These are phyloP conservation scores for Mechanitis messenoides DNA, from an alignment of 2,888 invertebrate genomes.

Conservation along the genomic window DNA sequence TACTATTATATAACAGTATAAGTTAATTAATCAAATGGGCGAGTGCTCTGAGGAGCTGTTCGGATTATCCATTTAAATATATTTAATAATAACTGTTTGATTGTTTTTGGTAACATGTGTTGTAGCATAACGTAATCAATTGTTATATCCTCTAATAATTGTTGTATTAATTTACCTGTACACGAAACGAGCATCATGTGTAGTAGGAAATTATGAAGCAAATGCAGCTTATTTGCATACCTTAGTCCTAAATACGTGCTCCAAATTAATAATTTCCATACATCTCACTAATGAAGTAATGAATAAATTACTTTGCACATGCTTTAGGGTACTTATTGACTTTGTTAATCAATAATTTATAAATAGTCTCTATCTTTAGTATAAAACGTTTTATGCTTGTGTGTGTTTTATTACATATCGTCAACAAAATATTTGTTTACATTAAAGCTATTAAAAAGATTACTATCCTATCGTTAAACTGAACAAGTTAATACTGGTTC, in stretches of 20 bases:
- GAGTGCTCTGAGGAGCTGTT: too few species aligned
- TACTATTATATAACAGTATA: too few species aligned
- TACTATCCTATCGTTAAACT: conserved; percentile 19
- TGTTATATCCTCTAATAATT: conserved; percentile 6
- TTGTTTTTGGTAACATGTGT: too few species aligned
- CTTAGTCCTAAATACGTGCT: conserved; percentile 24
- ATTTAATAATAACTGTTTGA: too few species aligned
- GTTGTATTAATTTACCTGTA: conserved; percentile 13
- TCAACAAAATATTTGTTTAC: conserved; percentile 19
- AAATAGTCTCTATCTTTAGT: too few species aligned
- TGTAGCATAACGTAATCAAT: not conserved
- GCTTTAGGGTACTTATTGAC: too few species aligned
- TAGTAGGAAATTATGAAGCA: conserved; percentile 20
- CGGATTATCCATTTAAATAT: too few species aligned
- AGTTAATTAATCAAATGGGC: too few species aligned
- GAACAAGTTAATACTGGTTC: conserved; percentile 14
- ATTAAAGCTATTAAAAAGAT: conserved; percentile 15
- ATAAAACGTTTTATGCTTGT: too few species aligned
- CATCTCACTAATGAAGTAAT: conserved; percentile 19
- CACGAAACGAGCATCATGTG: conserved; percentile 13
- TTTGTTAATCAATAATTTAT: too few species aligned
- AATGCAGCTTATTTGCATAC: conserved; percentile 25
- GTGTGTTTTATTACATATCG: too few species aligned
- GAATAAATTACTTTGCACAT: too few species aligned
- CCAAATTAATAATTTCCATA: conserved; percentile 27